Conservation (phyloP, 2,888 invertebrate species). For the Bimastos eiseni region DNA sequence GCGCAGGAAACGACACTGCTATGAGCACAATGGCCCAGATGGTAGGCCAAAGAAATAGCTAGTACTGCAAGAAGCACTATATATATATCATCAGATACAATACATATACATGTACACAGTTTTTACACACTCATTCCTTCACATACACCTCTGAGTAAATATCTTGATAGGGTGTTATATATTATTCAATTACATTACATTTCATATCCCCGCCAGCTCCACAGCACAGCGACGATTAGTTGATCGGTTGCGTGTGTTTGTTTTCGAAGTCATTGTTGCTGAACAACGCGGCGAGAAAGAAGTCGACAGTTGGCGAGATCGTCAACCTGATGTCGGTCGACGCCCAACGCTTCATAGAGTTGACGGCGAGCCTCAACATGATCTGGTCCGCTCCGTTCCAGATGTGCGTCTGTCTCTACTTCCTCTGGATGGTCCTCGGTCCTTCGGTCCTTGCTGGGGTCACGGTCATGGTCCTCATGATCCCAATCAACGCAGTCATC, state of each 20-base stretch:
- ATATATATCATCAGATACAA: too few relatives aligned
- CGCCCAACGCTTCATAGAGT: slow-evolving; percentile 61
- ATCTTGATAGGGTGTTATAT: too few relatives aligned
- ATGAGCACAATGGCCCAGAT: too few relatives aligned
- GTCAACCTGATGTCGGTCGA: slow-evolving; percentile 66
- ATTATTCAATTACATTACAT: too few relatives aligned
- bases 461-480: slow-evolving; percentile 87
- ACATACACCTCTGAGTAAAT: too few relatives aligned
- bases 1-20: too few relatives aligned
- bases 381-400: slow-evolving; percentile 61
- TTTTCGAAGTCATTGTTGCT: slow-evolving; percentile 65
- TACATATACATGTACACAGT: too few relatives aligned
- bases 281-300: slow-evolving; percentile 61
- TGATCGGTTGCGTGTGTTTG: slow-evolving; percentile 56
- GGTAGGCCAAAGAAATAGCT: too few relatives aligned
- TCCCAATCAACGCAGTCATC: slow-evolving; percentile 65
- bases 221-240: background rate
- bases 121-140: too few relatives aligned
- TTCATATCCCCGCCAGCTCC: too few relatives aligned
- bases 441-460: slow-evolving; percentile 87
- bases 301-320: slow-evolving; percentile 65
- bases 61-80: too few relatives aligned
- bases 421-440: slow-evolving; percentile 65
- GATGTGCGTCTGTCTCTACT: slow-evolving; percentile 78
- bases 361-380: slow-evolving; percentile 56